phyloP scores from a whole-genome alignment of 2,888 invertebrate genomes.

The Pyrrhosoma nymphula region DNA sequence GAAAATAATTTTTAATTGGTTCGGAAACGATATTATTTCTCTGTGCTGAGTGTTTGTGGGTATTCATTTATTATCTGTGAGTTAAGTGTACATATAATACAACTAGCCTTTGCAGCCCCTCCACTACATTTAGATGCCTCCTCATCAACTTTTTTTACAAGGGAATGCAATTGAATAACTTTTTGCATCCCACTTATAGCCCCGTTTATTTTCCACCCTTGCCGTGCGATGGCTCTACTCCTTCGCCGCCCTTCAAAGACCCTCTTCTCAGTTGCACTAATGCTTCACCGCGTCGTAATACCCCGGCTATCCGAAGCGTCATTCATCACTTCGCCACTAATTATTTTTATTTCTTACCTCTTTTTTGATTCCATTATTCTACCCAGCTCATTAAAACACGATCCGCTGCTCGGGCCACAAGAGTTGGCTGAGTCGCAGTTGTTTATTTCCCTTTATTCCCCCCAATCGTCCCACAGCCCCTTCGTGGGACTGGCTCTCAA shows the following conservation, averaged over 20 bases:
- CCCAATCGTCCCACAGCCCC: neutral
- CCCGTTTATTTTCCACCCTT: neutral
- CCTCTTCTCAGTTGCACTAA: neutral
- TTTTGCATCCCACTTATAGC: neutral
- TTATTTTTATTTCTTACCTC: neutral
- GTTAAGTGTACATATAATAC: neutral
- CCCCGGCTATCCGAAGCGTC: neutral
- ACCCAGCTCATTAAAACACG: slow-evolving; percentile 10
- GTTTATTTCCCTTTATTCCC: neutral
- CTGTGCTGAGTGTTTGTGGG: no score
- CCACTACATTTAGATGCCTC: neutral
- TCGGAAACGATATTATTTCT: no score
- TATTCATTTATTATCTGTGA: no score
- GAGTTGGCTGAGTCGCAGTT: neutral
- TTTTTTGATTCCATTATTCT: neutral
- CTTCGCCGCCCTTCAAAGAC: neutral
- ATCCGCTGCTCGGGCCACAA: neutral
- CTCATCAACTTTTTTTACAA: neutral
- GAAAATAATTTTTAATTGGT: no score
- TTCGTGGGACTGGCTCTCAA: neutral
- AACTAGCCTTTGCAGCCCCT: neutral
- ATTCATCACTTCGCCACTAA: neutral
- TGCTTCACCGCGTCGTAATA: neutral
- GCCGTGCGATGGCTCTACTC: neutral
- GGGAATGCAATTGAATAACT: neutral